Percentiles rank a stretch among this genome's conserved stretches.
Evolutionary conservation across 2,113 vertebrate species (phyloP).

Genomic region (Diglossa brunneiventris): DNA sequence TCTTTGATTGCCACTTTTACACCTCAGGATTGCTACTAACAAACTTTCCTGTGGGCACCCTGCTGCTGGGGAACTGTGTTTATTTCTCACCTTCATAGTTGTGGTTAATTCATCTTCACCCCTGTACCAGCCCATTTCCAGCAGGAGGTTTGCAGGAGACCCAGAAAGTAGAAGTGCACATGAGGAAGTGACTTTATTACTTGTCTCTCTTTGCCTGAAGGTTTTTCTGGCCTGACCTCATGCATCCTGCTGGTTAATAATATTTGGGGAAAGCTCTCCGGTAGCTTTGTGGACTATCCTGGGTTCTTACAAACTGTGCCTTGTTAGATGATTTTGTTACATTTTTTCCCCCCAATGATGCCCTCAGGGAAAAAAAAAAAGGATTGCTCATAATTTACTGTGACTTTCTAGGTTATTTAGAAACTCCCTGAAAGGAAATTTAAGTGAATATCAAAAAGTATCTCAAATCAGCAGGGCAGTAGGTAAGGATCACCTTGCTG

Average conservation of each 20-base stretch:
- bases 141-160: background rate
- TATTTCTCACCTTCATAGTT: background rate
- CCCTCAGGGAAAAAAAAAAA: background rate
- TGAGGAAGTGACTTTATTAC: background rate
- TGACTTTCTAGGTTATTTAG: background rate
- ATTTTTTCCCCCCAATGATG: accelerated
- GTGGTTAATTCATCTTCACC: background rate
- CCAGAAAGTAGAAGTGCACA: background rate
- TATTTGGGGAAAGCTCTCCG: background rate
- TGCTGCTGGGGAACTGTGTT: background rate
- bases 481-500: background rate
- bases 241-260: background rate
- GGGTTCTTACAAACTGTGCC: background rate
- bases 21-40: background rate
- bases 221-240: background rate
- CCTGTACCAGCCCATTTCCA: background rate
- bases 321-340: background rate
- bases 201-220: background rate
- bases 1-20: background rate
- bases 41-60: background rate
- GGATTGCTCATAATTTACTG: background rate
- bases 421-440: background rate
- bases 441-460: background rate
- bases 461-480: background rate
- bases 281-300: background rate